phyloP scores from a whole-genome alignment of 1,140 invertebrate genomes.

The Pogonognathellus flavescens region DNA sequence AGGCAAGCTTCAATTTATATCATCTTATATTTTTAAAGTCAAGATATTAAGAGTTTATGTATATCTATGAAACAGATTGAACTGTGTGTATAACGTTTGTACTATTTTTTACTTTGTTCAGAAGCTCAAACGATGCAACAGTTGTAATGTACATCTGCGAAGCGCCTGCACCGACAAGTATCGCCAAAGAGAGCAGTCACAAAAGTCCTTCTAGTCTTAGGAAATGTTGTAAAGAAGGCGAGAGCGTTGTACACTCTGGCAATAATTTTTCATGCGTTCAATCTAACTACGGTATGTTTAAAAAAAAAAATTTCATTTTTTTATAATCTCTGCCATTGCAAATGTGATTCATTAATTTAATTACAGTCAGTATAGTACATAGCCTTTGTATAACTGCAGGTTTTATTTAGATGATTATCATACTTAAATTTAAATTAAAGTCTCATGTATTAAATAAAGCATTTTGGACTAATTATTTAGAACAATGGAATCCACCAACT shows the following conservation, averaged over 20 bases:
- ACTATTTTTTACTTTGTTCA: neutral
- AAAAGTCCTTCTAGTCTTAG: neutral
- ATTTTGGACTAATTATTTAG: neutral
- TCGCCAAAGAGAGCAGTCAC: neutral
- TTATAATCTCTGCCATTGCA: no score
- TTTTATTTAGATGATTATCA: no score
- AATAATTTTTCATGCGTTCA: neutral
- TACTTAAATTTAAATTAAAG: no score
- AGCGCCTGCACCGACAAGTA: neutral
- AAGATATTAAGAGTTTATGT: no score
- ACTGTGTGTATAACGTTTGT: no score
- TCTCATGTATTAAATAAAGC: no score
- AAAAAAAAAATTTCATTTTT: neutral
- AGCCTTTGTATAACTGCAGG: no score
- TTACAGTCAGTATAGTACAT: no score
- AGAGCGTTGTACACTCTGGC: neutral
- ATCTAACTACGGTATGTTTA: neutral
- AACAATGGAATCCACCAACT: neutral
- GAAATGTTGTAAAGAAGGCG: neutral
- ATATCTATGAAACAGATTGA: no score
- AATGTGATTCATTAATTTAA: no score
- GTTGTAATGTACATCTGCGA: neutral
- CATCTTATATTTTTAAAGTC: no score
- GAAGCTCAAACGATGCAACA: neutral
- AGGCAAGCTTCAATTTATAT: neutral